phyloP scores from a whole-genome alignment of 37 sponge, comb jelly and placozoan genomes.

The Chondrilla cf. caribensis region DNA sequence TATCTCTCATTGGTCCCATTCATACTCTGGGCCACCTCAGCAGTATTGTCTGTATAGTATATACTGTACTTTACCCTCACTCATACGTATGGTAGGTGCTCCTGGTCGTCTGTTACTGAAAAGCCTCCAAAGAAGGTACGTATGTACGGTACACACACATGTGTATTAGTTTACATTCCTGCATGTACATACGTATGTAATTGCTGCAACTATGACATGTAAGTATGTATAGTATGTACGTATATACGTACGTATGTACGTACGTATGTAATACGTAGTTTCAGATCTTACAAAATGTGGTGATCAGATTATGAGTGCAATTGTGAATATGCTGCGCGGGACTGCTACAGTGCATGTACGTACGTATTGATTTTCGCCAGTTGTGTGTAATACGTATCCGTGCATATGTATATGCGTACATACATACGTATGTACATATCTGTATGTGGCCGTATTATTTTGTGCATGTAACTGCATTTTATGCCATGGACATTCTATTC shows the following conservation, averaged over 20 bases:
- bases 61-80: no score
- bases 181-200: not conserved
- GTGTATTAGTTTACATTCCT: no score
- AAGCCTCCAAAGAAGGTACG: slow-evolving; percentile 69
- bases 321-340: no score
- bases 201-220: not conserved
- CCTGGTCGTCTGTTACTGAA: slow-evolving; percentile 55
- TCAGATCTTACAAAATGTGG: no score
- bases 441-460: not conserved
- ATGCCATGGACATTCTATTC: no score
- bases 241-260: not conserved
- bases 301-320: no score
- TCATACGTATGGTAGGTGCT: no score
- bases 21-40: no score
- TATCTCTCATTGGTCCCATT: no score
- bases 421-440: not conserved
- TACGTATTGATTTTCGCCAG: no score
- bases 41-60: no score
- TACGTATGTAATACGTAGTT: not conserved
- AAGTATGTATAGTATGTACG: not conserved
- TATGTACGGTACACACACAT: not conserved
- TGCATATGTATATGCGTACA: not conserved
- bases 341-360: not conserved
- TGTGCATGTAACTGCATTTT: not conserved
- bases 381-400: no score